A percentile compares a stretch with the other conserved stretches of the same genome.
Evolutionary conservation across 2,888 invertebrate species (phyloP).

Genomic region (Agrenia bidenticulata): DNA sequence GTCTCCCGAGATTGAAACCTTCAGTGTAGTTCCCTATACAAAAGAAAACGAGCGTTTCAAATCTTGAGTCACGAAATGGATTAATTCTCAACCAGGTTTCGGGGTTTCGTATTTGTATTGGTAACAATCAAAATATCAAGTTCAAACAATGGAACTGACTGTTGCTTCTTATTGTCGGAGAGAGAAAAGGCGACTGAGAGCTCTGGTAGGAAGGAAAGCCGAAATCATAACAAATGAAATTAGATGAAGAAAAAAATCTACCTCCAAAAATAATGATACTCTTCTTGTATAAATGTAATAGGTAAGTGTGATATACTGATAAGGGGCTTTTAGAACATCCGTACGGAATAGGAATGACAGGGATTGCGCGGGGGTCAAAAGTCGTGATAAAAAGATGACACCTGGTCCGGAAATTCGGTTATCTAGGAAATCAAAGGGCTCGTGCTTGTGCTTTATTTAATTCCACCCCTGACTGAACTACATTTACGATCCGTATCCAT

Average conservation of each 20-base stretch:
- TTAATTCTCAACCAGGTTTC: no score
- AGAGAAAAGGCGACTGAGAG: slow-evolving; percentile 11
- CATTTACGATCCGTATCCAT: not conserved
- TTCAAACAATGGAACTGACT: not conserved
- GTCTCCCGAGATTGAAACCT: slow-evolving; percentile 35
- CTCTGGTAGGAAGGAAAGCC: not conserved
- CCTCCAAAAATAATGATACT: slow-evolving; percentile 9
- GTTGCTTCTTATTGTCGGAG: slow-evolving; percentile 11
- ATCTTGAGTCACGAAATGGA: not conserved
- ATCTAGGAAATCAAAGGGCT: slow-evolving; percentile 49
- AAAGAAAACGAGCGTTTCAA: not conserved
- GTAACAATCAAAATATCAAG: not conserved
- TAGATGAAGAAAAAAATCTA: slow-evolving; percentile 9
- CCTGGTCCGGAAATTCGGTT: slow-evolving; percentile 53
- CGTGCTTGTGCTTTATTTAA: slow-evolving; percentile 46
- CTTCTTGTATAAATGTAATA: not conserved
- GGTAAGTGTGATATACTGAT: no score
- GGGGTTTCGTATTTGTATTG: not conserved
- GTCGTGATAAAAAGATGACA: slow-evolving; percentile 54
- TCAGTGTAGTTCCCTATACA: slow-evolving; percentile 35
- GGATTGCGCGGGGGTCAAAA: slow-evolving; percentile 50
- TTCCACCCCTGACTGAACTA: slow-evolving; percentile 19
- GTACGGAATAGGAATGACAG: slow-evolving; percentile 25
- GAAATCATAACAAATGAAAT: slow-evolving; percentile 20
- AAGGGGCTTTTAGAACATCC: no score